Percentiles rank a stretch among this genome's conserved stretches.
These are phyloP conservation scores for Aphaenogaster floridana DNA, from an alignment of 1,140 invertebrate genomes.

Conservation along the genomic window DNA sequence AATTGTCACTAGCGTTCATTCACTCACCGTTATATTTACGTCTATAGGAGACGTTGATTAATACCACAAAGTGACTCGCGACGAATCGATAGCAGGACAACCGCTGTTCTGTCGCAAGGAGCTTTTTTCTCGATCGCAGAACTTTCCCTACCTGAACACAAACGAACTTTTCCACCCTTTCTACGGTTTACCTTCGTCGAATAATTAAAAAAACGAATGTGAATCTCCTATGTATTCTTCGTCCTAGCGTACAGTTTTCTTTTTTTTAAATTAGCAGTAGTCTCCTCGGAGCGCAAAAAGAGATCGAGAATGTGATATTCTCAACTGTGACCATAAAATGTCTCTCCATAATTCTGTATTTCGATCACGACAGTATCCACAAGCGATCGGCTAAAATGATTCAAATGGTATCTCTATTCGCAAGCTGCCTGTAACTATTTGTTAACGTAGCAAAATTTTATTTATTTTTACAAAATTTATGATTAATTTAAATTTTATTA, in stretches of 20 bases:
- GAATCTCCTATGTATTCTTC: not conserved
- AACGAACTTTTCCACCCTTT: constrained; percentile 34
- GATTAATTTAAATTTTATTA: not conserved
- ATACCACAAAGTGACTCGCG: constrained; percentile 2
- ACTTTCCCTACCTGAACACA: constrained; percentile 28
- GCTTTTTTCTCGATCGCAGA: constrained; percentile 42
- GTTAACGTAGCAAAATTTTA: not conserved
- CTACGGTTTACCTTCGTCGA: not conserved
- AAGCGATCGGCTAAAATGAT: not conserved
- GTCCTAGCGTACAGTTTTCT: not conserved
- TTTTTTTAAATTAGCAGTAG: not conserved
- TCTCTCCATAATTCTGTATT: constrained; percentile 15
- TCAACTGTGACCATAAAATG: constrained; percentile 10
- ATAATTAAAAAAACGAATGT: constrained; percentile 35
- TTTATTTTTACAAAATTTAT: not conserved
- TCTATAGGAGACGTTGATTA: constrained; percentile 37
- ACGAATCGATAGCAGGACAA: constrained; percentile 30
- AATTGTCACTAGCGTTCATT: not conserved
- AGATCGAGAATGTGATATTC: not conserved
- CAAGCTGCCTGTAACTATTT: not conserved
- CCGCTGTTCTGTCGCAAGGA: not conserved
- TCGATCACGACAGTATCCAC: not conserved
- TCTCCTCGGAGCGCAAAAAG: not conserved
- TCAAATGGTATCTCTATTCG: not conserved
- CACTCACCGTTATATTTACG: not conserved